Evolutionary conservation across 2,888 invertebrate genomes (phyloP).

Genomic region (Campopleginae sp.): DNA sequence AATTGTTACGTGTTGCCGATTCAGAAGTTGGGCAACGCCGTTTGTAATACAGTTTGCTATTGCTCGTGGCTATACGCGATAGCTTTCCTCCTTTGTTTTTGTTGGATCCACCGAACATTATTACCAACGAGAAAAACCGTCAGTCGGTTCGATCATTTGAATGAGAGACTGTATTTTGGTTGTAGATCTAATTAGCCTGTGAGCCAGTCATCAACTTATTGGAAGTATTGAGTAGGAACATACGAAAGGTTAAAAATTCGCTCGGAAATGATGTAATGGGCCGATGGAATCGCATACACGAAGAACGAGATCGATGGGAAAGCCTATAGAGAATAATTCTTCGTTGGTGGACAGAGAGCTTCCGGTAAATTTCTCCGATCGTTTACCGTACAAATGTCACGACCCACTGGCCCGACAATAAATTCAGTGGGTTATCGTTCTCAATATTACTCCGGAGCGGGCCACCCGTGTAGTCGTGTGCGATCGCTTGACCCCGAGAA

Average conservation of each 20-base stretch:
- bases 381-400: conserved; percentile 73
- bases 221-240: not conserved
- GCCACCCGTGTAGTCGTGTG: conserved; percentile 6
- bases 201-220: not conserved
- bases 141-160: not conserved
- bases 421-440: conserved; percentile 71
- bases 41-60: conserved; percentile 22
- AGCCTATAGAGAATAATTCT: conserved; percentile 71
- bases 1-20: conserved; percentile 60
- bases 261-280: not conserved
- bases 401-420: conserved; percentile 76
- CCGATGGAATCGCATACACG: not conserved
- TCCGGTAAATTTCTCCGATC: conserved; percentile 77
- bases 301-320: not conserved
- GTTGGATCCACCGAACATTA: not conserved
- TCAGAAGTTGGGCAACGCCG: conserved; percentile 38
- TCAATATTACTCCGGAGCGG: conserved; percentile 42
- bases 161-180: not conserved
- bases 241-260: not conserved
- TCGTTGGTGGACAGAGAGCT: conserved; percentile 76
- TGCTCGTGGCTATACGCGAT: not conserved
- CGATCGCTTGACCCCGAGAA: conserved; percentile 47
- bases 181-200: not conserved
- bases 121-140: not conserved
- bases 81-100: not conserved